These are phyloP conservation scores for Brachionus plicatilis DNA, from an alignment of 1,140 invertebrate species.

Conservation along the genomic window DNA sequence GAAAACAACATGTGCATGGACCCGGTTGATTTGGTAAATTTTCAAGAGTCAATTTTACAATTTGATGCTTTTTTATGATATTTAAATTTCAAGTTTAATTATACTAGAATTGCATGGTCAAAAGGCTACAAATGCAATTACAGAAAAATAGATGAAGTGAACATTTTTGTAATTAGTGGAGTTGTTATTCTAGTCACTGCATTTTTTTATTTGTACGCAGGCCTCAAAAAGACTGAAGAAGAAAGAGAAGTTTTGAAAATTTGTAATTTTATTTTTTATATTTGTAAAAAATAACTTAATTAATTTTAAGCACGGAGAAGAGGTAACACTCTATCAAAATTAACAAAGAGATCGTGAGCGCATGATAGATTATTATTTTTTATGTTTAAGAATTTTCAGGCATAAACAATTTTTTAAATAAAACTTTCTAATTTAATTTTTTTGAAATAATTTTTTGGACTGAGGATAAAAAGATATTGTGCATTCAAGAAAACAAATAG, in stretches of 20 bases:
- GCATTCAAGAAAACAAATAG: too few species aligned
- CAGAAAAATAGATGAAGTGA: slow-evolving; percentile 15
- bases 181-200: background rate
- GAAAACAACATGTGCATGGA: slow-evolving; percentile 39
- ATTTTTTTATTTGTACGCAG: background rate
- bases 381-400: background rate
- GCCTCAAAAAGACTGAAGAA: background rate
- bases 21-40: slow-evolving; percentile 9
- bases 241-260: background rate
- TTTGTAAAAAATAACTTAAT: background rate
- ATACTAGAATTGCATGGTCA: slow-evolving; percentile 35
- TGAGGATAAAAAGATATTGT: too few species aligned
- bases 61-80: background rate
- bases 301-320: background rate
- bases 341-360: background rate
- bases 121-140: slow-evolving; percentile 40
- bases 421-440: background rate
- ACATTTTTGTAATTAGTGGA: slow-evolving; percentile 29
- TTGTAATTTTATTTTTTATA: background rate
- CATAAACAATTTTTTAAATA: background rate
- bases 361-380: background rate
- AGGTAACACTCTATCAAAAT: background rate
- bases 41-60: background rate
- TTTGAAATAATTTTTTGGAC: too few species aligned
- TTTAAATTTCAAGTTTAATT: slow-evolving; percentile 36